phyloP scores from a whole-genome alignment of 2,888 invertebrate genomes.

The Eristalinus sepulchralis region DNA sequence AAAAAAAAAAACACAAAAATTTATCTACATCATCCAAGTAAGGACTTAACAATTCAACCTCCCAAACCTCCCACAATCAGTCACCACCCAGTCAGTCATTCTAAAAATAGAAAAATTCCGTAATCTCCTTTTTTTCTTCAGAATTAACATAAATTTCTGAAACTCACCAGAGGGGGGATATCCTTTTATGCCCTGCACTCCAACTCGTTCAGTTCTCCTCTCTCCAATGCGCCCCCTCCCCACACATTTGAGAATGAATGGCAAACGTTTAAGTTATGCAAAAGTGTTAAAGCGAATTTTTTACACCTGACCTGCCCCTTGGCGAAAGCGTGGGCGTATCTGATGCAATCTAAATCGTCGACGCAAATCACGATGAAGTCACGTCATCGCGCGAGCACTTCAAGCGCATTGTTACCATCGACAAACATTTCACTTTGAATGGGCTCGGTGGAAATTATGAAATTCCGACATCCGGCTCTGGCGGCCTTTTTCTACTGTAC shows the following conservation, averaged over 20 bases:
- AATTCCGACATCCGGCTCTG: slow-evolving; percentile 49
- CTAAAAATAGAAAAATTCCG: not conserved
- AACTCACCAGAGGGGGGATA: not conserved
- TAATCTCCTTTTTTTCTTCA: not conserved
- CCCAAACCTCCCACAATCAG: not conserved
- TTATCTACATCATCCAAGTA: no score
- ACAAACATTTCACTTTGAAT: slow-evolving; percentile 51
- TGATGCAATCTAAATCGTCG: slow-evolving; percentile 65
- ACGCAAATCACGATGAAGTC: slow-evolving; percentile 60
- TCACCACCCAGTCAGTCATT: not conserved
- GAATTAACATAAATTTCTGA: not conserved
- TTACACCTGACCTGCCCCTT: slow-evolving; percentile 37
- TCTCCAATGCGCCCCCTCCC: not conserved
- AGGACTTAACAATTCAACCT: no score
- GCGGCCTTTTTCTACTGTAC: not conserved
- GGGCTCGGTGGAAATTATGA: slow-evolving; percentile 39
- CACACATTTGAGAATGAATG: not conserved
- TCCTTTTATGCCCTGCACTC: not conserved
- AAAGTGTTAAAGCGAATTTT: slow-evolving; percentile 46
- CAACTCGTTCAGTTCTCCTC: not conserved
- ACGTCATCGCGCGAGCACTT: slow-evolving; percentile 44
- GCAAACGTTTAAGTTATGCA: slow-evolving; percentile 42
- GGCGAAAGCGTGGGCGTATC: slow-evolving; percentile 58
- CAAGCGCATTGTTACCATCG: slow-evolving; percentile 57
- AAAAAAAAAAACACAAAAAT: no score